phyloP scores from a whole-genome alignment of 2,797 vertebrate genomes.

The Florisuga fusca region DNA sequence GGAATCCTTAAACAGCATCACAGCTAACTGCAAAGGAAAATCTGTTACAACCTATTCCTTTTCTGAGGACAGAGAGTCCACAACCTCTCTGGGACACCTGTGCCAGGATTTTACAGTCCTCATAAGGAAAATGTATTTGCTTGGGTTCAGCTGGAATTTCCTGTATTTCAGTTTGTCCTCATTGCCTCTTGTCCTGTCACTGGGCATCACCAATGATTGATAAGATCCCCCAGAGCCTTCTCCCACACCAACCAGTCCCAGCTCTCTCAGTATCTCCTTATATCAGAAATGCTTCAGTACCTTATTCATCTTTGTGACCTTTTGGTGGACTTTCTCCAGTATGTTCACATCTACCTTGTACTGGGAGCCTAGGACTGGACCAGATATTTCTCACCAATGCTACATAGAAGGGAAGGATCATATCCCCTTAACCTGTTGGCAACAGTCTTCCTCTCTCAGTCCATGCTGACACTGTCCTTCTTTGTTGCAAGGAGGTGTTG shows the following conservation, averaged over 20 bases:
- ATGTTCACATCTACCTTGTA: neutral
- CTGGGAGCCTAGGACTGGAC: neutral
- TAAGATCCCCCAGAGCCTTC: neutral
- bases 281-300: neutral
- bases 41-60: neutral
- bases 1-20: neutral
- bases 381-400: neutral
- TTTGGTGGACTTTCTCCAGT: neutral
- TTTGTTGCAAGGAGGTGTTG: neutral
- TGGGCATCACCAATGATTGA: neutral
- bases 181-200: neutral
- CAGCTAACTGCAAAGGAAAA: neutral
- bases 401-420: neutral
- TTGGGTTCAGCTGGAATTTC: neutral
- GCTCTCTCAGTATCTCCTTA: neutral
- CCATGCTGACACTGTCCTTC: neutral
- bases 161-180: neutral
- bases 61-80: neutral
- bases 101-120: neutral
- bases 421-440: too few species aligned
- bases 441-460: neutral
- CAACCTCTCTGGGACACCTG: neutral
- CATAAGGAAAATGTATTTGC: neutral
- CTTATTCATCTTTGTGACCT: neutral
- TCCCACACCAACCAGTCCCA: rapidly evolving